Conservation (phyloP, 2,888 invertebrate genomes). For the Idaea aversata region DNA sequence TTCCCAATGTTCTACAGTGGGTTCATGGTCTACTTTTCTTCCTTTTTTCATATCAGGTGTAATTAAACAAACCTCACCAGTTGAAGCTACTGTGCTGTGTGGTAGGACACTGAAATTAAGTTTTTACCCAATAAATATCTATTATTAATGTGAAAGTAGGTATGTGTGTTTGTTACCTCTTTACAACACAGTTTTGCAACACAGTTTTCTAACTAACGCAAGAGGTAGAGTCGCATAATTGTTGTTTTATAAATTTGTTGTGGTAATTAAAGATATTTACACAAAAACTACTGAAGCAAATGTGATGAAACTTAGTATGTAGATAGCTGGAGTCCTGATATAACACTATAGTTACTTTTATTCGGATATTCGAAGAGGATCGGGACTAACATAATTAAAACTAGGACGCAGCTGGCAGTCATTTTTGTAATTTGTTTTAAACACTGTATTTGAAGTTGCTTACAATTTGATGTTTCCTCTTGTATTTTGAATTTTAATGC, state of each 20-base stretch:
- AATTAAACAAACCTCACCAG: constrained; percentile 87
- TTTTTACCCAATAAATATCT: neutral
- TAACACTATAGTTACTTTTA: too few relatives aligned
- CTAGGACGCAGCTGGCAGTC: neutral
- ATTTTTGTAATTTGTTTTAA: neutral
- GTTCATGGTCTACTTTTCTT: constrained; percentile 85
- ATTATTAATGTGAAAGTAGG: neutral
- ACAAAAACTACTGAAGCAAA: neutral
- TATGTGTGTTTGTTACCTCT: neutral
- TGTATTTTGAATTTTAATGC: constrained; percentile 83
- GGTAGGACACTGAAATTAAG: constrained; percentile 59
- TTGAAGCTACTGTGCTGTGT: constrained; percentile 81
- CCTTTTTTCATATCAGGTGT: constrained; percentile 88
- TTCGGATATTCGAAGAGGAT: too few relatives aligned
- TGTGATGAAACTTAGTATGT: too few relatives aligned
- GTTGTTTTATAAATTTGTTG: too few relatives aligned
- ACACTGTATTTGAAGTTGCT: constrained; percentile 44
- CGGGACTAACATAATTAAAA: neutral
- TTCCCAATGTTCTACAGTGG: constrained; percentile 87
- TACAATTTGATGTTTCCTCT: constrained; percentile 83
- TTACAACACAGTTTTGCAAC: too few relatives aligned
- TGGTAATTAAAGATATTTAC: too few relatives aligned
- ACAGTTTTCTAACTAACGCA: too few relatives aligned
- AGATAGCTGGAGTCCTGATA: neutral
- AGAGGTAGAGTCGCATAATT: too few relatives aligned